Conservation (phyloP, 2,888 invertebrate genomes). For the Callyntrura sp. region DNA sequence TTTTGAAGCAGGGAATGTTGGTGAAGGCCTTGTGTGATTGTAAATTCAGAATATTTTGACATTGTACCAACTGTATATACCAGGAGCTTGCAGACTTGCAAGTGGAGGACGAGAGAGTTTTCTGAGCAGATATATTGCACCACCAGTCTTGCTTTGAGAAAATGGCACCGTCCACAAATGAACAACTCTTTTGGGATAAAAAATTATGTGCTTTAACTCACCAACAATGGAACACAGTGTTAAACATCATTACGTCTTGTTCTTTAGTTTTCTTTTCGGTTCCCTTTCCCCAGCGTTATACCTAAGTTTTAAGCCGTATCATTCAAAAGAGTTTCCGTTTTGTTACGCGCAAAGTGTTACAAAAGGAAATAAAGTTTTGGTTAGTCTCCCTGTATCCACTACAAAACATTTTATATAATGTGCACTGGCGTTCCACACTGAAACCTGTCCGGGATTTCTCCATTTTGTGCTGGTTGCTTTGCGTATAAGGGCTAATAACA, state of each 20-base stretch:
- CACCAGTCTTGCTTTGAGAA: neutral
- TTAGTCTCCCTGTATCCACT: neutral
- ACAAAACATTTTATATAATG: neutral
- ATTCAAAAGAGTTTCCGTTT: conserved; percentile 8
- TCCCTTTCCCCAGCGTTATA: neutral
- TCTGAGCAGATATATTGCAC: neutral
- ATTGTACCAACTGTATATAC: neutral
- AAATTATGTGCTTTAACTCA: neutral
- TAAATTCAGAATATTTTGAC: conserved; percentile 66
- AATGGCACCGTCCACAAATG: too few species aligned
- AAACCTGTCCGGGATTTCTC: neutral
- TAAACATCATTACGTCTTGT: neutral
- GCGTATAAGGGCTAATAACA: neutral
- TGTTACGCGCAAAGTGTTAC: conserved; percentile 16
- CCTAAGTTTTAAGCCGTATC: too few species aligned
- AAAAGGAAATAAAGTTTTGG: conserved; percentile 1
- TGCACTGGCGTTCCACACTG: neutral
- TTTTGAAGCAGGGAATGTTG: neutral
- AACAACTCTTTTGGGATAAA: neutral
- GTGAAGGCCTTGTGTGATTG: conserved; percentile 55
- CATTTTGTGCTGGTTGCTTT: neutral
- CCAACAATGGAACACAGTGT: neutral
- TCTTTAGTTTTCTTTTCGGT: neutral
- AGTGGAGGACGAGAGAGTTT: neutral
- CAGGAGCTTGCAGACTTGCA: neutral